Evolutionary conservation across 1,140 invertebrate species (phyloP), one percentile per base, ranked within the genome.

Genomic region (Drosophila mauritiana): DNA sequence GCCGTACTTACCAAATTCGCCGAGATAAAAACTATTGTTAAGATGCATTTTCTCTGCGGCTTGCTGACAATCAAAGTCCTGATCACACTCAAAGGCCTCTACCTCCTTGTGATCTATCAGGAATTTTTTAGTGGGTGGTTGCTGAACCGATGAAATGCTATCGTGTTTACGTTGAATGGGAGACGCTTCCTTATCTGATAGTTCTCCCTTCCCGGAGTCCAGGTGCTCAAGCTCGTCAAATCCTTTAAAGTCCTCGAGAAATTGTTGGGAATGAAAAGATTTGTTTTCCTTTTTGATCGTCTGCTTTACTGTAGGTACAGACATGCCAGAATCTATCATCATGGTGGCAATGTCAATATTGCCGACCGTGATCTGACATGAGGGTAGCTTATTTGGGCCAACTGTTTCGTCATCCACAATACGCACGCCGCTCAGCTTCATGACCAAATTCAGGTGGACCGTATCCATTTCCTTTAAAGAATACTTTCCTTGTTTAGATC

Each of bases 401-500:
- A 10, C 27, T 8, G 3, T 20, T 6, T 31, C 31, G 6, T 10
- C 1, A 1, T 74, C 17, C 10, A 73, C n/a, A 4, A 92, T 59
- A 1, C 64, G 61, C n/a, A 92, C 68, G 36, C 76, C 75, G 53
- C 88, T 51, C 2, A 91, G 15, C 37, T 90, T 82, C 46, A 69
- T 78, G 5, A 92, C 85, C 20, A 92, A 6, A 0, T 36, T 4
- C 5, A 39, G 22, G 37, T 92, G 88, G 7, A 92, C 63, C 0
- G 58, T 73, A 46, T 91, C 80, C 45, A 92, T 61, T 12, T 56
- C 55, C 8, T 34, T 40, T 0, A 37, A 2, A 1, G 42, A 42
- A 8, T 80, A 91, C 6, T 46, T 67, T 8, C 25, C 13, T 0
- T 61, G 68, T 3, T 81, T 78, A 0, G 94, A 93, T 34, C 79